Percentiles rank a stretch among this genome's conserved stretches.
Conservation (phyloP, 2,113 vertebrate genomes). For the Zosterops borbonicus region DNA sequence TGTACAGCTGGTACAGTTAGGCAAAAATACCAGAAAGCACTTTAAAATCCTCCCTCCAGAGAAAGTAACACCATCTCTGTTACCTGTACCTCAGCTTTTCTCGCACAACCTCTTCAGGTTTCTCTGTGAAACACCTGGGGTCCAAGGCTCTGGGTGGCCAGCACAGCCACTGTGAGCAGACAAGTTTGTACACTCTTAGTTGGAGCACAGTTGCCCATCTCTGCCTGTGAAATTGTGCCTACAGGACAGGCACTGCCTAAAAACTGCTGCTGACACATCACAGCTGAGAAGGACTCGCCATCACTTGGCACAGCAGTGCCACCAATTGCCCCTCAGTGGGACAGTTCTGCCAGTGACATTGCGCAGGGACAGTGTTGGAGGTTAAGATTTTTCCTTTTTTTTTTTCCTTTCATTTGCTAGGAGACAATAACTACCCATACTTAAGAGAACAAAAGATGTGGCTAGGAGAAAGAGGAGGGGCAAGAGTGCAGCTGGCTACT, state of each 20-base stretch:
- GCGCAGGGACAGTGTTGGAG: neutral
- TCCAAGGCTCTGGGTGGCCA: fast-evolving
- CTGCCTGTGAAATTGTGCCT: neutral
- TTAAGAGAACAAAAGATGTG: neutral
- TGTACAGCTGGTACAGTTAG: neutral
- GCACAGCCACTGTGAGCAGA: neutral
- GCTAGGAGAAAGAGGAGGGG: neutral
- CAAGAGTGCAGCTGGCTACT: neutral
- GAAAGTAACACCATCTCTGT: neutral
- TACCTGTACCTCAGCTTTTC: neutral
- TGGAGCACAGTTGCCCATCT: neutral
- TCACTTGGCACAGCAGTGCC: neutral
- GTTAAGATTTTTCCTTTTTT: neutral
- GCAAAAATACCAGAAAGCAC: neutral
- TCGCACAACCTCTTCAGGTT: neutral
- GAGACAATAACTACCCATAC: neutral
- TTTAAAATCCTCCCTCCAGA: neutral
- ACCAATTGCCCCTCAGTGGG: too few species aligned
- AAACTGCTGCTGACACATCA: neutral
- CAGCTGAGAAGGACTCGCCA: neutral
- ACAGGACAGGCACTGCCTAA: neutral
- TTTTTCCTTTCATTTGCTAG: neutral
- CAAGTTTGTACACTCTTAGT: fast-evolving
- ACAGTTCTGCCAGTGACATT: neutral
- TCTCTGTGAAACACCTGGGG: neutral